A percentile compares a stretch with the other conserved stretches of the same genome.
These are phyloP conservation scores for Agrypnia vestita DNA, from an alignment of 1,140 invertebrate species.

Conservation along the genomic window DNA sequence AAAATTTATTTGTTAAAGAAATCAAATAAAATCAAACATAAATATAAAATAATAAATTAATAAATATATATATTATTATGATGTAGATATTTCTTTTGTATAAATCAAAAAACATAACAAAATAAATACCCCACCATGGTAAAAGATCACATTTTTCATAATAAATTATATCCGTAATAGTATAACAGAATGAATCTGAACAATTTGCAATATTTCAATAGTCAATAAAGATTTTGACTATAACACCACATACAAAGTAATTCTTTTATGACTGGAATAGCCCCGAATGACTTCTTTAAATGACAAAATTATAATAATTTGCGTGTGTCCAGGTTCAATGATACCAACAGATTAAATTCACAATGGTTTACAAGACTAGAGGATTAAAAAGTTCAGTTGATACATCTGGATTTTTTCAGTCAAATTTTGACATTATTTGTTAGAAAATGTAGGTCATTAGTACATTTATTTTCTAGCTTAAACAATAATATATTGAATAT, in stretches of 20 bases:
- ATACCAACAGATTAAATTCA: slow-evolving; percentile 23
- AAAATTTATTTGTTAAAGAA: slow-evolving; percentile 40
- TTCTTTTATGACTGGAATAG: no score
- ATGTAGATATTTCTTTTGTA: slow-evolving; percentile 27
- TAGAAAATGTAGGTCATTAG: slow-evolving; percentile 28
- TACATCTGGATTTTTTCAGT: slow-evolving; percentile 29
- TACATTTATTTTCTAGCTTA: slow-evolving; percentile 36
- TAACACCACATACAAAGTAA: no score
- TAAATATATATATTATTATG: neutral
- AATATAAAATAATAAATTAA: slow-evolving; percentile 37
- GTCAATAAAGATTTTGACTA: no score
- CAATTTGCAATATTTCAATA: neutral
- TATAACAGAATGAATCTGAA: slow-evolving; percentile 13
- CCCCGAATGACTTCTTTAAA: no score
- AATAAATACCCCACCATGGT: slow-evolving; percentile 31
- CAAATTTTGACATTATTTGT: slow-evolving; percentile 12
- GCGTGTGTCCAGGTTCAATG: slow-evolving; percentile 1
- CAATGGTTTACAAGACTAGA: slow-evolving; percentile 41
- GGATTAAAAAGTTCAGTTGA: slow-evolving; percentile 35
- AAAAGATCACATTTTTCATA: slow-evolving; percentile 36
- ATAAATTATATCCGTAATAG: slow-evolving; percentile 30
- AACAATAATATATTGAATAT: slow-evolving; percentile 26
- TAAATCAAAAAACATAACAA: slow-evolving; percentile 22
- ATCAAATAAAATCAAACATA: slow-evolving; percentile 35
- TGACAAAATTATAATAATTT: neutral